Conservation (phyloP, 1,140 invertebrate genomes). For the Chironomus striatipennis region DNA sequence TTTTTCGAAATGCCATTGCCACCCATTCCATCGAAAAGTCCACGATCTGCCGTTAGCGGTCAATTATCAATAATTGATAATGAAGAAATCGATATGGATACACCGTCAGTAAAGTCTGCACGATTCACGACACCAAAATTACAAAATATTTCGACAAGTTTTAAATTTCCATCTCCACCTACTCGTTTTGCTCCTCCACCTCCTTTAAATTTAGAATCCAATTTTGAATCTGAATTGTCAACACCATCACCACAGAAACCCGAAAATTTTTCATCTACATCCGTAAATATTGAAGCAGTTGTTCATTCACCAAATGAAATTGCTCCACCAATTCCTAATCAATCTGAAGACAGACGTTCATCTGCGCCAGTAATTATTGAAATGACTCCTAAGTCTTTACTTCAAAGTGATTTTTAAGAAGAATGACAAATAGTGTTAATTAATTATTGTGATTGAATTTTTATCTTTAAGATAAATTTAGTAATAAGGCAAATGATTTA, state of each 20-base stretch:
- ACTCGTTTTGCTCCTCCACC: background rate
- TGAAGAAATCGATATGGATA: background rate
- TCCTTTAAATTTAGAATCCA: background rate
- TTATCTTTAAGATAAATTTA: too few species aligned
- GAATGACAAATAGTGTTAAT: background rate
- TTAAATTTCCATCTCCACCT: background rate
- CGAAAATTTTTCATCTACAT: background rate
- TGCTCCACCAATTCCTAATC: background rate
- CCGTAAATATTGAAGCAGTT: background rate
- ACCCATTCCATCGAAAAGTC: background rate
- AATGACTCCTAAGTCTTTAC: background rate
- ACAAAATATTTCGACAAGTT: background rate
- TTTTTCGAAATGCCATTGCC: conserved; percentile 16
- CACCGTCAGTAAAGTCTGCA: background rate
- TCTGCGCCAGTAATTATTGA: background rate
- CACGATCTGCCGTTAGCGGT: background rate
- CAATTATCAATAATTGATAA: conserved; percentile 9
- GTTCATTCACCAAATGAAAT: background rate
- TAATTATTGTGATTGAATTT: too few species aligned
- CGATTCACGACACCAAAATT: background rate
- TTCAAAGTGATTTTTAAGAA: conserved; percentile 16
- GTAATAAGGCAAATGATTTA: background rate
- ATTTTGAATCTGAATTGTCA: background rate
- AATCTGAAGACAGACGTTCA: background rate
- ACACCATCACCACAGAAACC: background rate